Conservation (phyloP, 2,888 invertebrate species). For the Trachelus stipa region DNA sequence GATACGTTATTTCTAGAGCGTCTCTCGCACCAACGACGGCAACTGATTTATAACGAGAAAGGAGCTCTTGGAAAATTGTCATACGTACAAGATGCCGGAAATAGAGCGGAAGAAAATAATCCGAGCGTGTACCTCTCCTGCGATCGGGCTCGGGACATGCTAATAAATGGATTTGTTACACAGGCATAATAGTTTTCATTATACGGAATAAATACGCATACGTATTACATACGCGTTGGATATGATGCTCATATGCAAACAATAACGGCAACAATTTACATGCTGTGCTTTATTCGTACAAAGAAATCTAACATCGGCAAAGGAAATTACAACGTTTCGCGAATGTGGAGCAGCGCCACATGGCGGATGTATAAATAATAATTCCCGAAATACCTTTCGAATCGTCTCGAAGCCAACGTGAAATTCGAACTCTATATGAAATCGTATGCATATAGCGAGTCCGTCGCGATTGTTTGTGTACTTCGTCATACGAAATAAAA, state of each 20-base stretch:
- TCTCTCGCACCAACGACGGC: conserved; percentile 34
- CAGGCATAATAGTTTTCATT: background rate
- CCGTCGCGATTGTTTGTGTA: background rate
- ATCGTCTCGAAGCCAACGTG: background rate
- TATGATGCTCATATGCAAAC: background rate
- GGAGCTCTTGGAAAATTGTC: conserved; percentile 17
- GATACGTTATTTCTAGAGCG: conserved; percentile 52
- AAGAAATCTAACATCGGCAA: background rate
- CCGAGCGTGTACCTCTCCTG: conserved; percentile 23
- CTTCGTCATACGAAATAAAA: background rate
- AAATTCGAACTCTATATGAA: background rate
- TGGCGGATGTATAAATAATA: background rate
- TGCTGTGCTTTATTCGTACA: background rate
- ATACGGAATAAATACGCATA: background rate
- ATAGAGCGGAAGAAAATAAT: conserved; percentile 43
- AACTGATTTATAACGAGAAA: conserved; percentile 28
- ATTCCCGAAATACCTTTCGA: background rate
- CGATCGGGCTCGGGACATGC: background rate
- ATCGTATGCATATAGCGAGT: background rate
- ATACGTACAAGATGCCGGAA: conserved; percentile 33
- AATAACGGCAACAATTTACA: background rate
- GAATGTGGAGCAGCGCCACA: background rate
- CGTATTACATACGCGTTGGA: background rate
- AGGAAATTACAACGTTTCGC: background rate
- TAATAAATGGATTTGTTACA: background rate